Evolutionary conservation across 1,140 invertebrate genomes (phyloP).

Genomic region (Cotesia vestalis): DNA sequence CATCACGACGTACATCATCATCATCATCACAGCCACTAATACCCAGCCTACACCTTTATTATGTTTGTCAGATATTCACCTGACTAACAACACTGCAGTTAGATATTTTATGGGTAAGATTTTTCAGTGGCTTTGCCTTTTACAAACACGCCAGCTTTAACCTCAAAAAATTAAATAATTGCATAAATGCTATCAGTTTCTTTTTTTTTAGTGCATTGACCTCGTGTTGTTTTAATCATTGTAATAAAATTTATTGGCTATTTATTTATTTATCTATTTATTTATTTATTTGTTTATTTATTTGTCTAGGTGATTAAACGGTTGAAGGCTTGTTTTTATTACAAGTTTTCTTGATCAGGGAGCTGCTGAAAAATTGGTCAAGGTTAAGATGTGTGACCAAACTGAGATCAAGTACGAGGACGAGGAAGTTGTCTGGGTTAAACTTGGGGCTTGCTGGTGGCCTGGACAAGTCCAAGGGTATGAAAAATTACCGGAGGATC

Average conservation of each 20-base stretch:
- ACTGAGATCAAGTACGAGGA: constrained; percentile 72
- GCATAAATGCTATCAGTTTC: not conserved
- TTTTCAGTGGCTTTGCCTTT: too few relatives aligned
- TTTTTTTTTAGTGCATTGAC: not conserved
- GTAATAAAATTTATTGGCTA: not conserved
- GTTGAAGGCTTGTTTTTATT: not conserved
- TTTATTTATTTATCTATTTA: not conserved
- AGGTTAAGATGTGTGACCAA: constrained; percentile 70
- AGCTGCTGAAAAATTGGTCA: not conserved
- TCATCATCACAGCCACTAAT: too few relatives aligned
- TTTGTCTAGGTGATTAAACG: not conserved
- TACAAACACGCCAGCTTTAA: too few relatives aligned
- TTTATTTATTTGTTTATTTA: not conserved
- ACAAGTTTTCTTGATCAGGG: not conserved
- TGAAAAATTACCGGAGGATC: constrained; percentile 71
- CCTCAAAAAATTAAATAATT: too few relatives aligned
- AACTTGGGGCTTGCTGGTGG: constrained; percentile 80
- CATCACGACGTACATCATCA: too few relatives aligned
- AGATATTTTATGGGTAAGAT: too few relatives aligned
- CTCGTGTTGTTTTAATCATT: constrained; percentile 4
- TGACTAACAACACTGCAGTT: too few relatives aligned
- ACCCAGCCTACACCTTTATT: too few relatives aligned
- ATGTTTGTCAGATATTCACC: too few relatives aligned
- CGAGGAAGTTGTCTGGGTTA: constrained; percentile 84
- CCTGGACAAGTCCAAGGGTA: constrained; percentile 77